Conservation (phyloP, 2,113 vertebrate genomes). For the Plotosus lineatus region DNA sequence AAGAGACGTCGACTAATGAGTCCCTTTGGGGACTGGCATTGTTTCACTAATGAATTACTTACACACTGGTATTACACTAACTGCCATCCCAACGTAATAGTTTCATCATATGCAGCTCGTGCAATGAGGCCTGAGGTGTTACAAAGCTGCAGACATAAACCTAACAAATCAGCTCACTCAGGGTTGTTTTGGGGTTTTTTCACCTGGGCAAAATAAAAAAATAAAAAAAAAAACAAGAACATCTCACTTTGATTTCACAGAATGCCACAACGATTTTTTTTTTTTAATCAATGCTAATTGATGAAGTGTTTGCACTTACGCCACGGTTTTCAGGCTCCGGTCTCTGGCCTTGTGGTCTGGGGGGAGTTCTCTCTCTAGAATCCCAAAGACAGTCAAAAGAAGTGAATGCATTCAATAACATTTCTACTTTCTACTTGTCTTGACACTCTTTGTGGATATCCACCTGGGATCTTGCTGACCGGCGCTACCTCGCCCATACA, state of each 20-base stretch:
- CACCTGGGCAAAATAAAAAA: background rate
- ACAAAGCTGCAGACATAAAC: background rate
- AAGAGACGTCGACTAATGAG: conserved; percentile 60
- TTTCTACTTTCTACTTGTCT: background rate
- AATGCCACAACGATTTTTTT: background rate
- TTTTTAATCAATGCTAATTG: background rate
- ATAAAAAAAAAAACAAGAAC: background rate
- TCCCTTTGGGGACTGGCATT: conserved; percentile 55
- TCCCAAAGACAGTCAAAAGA: conserved; percentile 45
- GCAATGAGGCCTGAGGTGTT: conserved; percentile 25
- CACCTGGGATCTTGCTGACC: conserved; percentile 97
- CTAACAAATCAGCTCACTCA: background rate
- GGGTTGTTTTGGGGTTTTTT: background rate
- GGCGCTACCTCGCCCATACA: conserved; percentile 95
- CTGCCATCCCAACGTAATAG: conserved; percentile 50
- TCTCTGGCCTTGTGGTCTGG: conserved; percentile 95
- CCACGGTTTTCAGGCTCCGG: conserved; percentile 97
- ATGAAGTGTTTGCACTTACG: conserved; percentile 72
- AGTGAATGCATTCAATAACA: background rate
- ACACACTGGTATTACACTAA: conserved; percentile 23
- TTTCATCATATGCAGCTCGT: conserved; percentile 67
- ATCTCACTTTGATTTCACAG: background rate
- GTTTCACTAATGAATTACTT: conserved; percentile 63
- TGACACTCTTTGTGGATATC: background rate
- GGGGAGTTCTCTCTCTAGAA: conserved; percentile 92